Evolutionary conservation across 2,888 invertebrate species (phyloP), one percentile per base, ranked within the genome.

Genomic region (Eudasyphora cyanicolor): DNA sequence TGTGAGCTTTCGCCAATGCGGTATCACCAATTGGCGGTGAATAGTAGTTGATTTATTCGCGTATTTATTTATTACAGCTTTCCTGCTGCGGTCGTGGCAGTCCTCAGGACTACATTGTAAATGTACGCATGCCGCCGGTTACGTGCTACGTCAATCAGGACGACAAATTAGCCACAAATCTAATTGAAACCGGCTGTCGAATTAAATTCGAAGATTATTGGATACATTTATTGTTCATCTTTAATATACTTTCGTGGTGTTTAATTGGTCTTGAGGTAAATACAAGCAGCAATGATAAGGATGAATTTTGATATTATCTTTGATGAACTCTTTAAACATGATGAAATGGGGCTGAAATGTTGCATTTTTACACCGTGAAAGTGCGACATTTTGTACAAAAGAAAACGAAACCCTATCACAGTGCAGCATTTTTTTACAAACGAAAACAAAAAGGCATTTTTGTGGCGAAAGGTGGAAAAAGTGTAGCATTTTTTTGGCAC

Each of bases 81-180:
- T 87, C 87, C 19, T 91, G 91, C 69, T 92, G 92, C 21, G 92
- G 91, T 51, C 88, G 89, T 17, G 86, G 86, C n/a, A 91, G 91
- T 71, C 89, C 89, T 0, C 88, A 89, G 74, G 91, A 91, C 78
- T 91, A 91, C 38, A 88, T 90, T 78, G 88, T 89, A 17, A 89
- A 89, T 49, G 89, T 86, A 38, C 88, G 89, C 5, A 49, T 90
- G 32, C 91, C 91, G 0, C 90, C 91, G n/a, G 78, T 81, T 1
- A 87, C 88, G 19, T 91, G 91, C 76, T 91, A 90, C 82, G 79
- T 70, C 2, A 84, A 88, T 67, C 86, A 87, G 27, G 89, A 91
- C 45, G 87, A 80, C 27, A 82, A 85, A 38, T 84, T 87, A 42
- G 82, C 88, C 2, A 86, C 89, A n/a, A 89, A 89, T 75, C 83